Evolutionary conservation across 1,140 invertebrate genomes (phyloP), one percentile per base, ranked within the genome.

Genomic region (Trypoxylus dichotomus): DNA sequence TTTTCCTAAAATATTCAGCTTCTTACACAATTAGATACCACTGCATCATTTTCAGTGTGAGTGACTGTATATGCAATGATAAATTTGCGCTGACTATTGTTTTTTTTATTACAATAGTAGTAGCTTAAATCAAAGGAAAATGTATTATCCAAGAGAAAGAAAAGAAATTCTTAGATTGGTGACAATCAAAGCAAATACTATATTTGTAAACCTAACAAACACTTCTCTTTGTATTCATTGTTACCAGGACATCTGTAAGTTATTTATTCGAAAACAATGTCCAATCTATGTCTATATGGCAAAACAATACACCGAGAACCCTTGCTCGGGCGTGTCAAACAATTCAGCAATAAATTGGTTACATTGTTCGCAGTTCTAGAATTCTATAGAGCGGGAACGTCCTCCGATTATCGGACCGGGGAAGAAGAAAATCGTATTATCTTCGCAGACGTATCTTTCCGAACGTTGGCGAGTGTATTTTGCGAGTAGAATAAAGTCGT

Each of bases 331-430:
- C 78, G 43, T 80, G 80, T 80, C 80, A 77, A 80, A 79, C 78
- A 80, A 78, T 80, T 63, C 74, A 76, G 79, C 80, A 79, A 80
- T 80, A 80, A 80, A 80, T 80, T 80, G 80, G 76, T 79, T 78
- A 76, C 80, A 80, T 80, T 80, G 79, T 80, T 78, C 77, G 43
- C 71, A 76, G 77, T 73, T 80, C 74, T 75, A 74, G 41, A 74
- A 29, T 21, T 74, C 15, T 43, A 29, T 74, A 41, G 72, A 15
- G 19, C 32, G 13, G 41, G 27, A 37, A 43, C 72, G 72, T 74
- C 72, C 72, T 74, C 24, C 60, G 60, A 68, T 68, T 74, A 74
- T 43, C 41, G 72, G 29, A 43, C n/a, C 72, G 72, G 72, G 72
- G 72, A 37, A 74, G 41, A 43, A 74, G 72, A 74, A 74, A 74